Evolutionary conservation across 2,113 vertebrate genomes (phyloP), one percentile per base, ranked within the genome.

Genomic region (Acrocephalus kingi): DNA sequence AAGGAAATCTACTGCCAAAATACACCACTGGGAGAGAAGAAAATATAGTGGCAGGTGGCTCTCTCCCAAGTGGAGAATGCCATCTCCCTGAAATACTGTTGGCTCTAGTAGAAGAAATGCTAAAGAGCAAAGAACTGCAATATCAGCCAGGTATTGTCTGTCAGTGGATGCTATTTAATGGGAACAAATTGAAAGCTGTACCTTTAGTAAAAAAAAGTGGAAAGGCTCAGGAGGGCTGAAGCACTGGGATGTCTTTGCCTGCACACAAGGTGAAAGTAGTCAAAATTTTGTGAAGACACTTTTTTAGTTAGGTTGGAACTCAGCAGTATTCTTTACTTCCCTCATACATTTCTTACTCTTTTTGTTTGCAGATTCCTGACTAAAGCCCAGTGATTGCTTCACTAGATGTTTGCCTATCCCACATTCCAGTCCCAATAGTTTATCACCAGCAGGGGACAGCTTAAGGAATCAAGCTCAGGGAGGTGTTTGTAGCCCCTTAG

Each of bases 1-100:
- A 95, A 95, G 76, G 84, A 94, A 91, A 96, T 68, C 64, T 95
- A 89, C 79, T 95, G 96, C 96, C 95, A 97, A 97, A 97, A 88
- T 69, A 94, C 59, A 93, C 86, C 84, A 87, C 5, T 73, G 94
- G 80, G 96, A 94, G 58, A 76, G 74, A 91, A 95, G 79, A 91
- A 92, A 96, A 95, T 90, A 88, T 23, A 97, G 90, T 88, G 94
- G 82, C 95, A 97, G 90, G 90, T 96, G 96, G 92, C 93, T 92
- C 90, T 81, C 83, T 95, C 90, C 72, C 80, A 95, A 94, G 86
- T 84, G 52, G 55, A 88, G 61, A 83, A 19, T 55, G 63, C 37
- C 68, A 85, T 83, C 79, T 90, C 76, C 66, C 67, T 58, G 76
- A 96, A 95, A 94, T 56, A 85, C 74, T 92, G 78, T 23, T 43